Percentiles rank a stretch among this genome's conserved stretches.
phyloP scores from a whole-genome alignment of 2,797 vertebrate species.

The Odontamblyopus lacepedii region DNA sequence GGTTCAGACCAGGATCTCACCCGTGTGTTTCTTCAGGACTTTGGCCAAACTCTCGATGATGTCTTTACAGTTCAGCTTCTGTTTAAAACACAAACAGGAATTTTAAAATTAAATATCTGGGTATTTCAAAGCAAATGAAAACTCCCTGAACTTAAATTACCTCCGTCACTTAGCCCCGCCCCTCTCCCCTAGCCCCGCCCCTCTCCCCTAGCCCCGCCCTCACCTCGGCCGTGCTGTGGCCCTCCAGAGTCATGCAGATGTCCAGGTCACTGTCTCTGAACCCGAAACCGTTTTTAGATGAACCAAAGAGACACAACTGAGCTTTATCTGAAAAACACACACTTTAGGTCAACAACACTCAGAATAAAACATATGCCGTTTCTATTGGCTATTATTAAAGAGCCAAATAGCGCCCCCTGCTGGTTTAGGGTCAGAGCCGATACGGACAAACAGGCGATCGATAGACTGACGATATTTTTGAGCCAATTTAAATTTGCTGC shows the following conservation, averaged over 20 bases:
- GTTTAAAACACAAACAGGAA: constrained; percentile 27
- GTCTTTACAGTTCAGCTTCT: constrained; percentile 98
- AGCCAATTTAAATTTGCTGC: too few relatives aligned
- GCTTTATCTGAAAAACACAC: constrained; percentile 83
- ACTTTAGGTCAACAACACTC: neutral
- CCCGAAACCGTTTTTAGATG: constrained; percentile 98
- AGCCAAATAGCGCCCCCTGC: too few relatives aligned
- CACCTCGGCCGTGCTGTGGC: constrained; percentile 95
- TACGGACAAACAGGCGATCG: too few relatives aligned
- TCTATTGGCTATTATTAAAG: too few relatives aligned
- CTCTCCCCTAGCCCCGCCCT: too few relatives aligned
- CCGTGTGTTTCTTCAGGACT: constrained; percentile 94
- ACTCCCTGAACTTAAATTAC: neutral
- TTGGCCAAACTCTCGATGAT: constrained; percentile 98
- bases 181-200: too few relatives aligned
- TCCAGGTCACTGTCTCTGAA: constrained; percentile 98
- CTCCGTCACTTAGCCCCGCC: too few relatives aligned
- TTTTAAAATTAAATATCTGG: neutral
- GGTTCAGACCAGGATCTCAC: constrained; percentile 59
- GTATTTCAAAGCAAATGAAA: neutral
- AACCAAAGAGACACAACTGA: constrained; percentile 95
- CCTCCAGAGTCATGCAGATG: constrained; percentile 99
- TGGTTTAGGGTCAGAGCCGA: too few relatives aligned
- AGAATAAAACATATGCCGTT: too few relatives aligned
- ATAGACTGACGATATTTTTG: too few relatives aligned